These are phyloP conservation scores for Xestia rhomboidea DNA, from an alignment of 2,888 invertebrate genomes.

Conservation along the genomic window DNA sequence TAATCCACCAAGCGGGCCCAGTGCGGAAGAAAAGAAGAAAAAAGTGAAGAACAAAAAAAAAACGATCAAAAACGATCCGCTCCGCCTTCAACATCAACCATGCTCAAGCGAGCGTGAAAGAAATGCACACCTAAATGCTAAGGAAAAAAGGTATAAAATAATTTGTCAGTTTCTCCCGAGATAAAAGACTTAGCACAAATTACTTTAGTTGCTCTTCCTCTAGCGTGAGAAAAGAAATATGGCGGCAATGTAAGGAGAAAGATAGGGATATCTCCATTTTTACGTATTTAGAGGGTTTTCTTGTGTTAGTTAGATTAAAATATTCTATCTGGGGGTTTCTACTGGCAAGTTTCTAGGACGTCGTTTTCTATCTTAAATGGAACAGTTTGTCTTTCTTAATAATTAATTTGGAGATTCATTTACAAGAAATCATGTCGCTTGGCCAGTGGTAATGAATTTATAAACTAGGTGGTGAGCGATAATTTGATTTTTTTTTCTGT, in stretches of 20 bases:
- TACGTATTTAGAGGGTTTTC: conserved; percentile 9
- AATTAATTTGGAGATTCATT: conserved; percentile 2
- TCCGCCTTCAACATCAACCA: neutral
- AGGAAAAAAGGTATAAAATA: conserved; percentile 16
- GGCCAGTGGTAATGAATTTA: neutral
- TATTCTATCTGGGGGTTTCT: conserved; percentile 1
- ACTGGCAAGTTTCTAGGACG: too few relatives aligned
- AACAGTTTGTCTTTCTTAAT: conserved; percentile 1
- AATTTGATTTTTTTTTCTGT: too few relatives aligned
- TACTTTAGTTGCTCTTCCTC: conserved; percentile 22
- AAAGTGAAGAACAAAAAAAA: too few relatives aligned
- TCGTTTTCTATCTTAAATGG: neutral
- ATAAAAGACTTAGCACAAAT: conserved; percentile 40
- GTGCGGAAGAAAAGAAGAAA: too few relatives aligned
- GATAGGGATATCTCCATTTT: conserved; percentile 5
- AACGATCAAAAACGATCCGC: neutral
- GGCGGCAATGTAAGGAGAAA: neutral
- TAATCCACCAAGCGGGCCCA: too few relatives aligned
- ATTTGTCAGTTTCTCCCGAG: conserved; percentile 28
- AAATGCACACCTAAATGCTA: conserved; percentile 17
- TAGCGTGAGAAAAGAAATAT: conserved; percentile 22
- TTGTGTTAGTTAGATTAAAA: conserved; percentile 12
- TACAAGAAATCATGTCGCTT: neutral
- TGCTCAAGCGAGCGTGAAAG: neutral
- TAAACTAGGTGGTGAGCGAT: neutral